A percentile compares a stretch with the other conserved stretches of the same genome.
Conservation (phyloP, 2,888 invertebrate species). For the Andrena praecox region DNA sequence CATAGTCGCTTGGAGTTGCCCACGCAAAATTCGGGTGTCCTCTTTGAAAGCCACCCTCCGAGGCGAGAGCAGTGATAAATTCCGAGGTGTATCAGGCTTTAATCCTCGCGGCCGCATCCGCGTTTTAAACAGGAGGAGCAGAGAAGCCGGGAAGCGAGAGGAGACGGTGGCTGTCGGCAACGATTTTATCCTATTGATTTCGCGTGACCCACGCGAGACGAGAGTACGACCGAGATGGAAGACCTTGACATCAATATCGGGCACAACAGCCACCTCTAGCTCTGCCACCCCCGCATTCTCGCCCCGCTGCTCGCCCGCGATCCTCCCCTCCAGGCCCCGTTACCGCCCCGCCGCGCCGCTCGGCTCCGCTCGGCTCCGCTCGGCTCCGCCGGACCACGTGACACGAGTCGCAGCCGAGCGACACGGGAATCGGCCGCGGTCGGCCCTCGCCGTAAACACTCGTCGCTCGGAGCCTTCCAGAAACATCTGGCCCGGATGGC, state of each 20-base stretch:
- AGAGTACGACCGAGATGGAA: constrained; percentile 79
- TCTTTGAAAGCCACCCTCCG: too few relatives aligned
- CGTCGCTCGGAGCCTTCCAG: constrained; percentile 66
- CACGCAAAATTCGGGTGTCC: too few relatives aligned
- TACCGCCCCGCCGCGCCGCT: not conserved
- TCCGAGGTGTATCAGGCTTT: constrained; percentile 20
- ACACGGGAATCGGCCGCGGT: constrained; percentile 47
- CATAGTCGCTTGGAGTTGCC: too few relatives aligned
- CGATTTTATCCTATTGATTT: constrained; percentile 82
- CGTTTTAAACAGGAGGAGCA: constrained; percentile 16
- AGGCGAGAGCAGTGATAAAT: not conserved
- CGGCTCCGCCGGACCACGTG: constrained; percentile 50
- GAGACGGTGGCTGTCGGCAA: constrained; percentile 63
- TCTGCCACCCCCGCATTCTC: constrained; percentile 49
- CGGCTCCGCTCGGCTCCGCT: not conserved
- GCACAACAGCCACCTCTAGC: constrained; percentile 72
- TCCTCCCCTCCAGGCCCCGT: constrained; percentile 42
- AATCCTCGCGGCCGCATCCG: constrained; percentile 8
- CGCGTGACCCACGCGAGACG: constrained; percentile 81
- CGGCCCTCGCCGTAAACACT: constrained; percentile 60
- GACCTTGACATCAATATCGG: constrained; percentile 82
- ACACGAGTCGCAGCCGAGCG: constrained; percentile 53
- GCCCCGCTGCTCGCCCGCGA: constrained; percentile 47
- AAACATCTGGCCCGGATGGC: constrained; percentile 75
- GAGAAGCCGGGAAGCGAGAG: constrained; percentile 25